Evolutionary conservation across 2,113 vertebrate genomes (phyloP), one percentile per base, ranked within the genome.

Genomic region (Meles meles): DNA sequence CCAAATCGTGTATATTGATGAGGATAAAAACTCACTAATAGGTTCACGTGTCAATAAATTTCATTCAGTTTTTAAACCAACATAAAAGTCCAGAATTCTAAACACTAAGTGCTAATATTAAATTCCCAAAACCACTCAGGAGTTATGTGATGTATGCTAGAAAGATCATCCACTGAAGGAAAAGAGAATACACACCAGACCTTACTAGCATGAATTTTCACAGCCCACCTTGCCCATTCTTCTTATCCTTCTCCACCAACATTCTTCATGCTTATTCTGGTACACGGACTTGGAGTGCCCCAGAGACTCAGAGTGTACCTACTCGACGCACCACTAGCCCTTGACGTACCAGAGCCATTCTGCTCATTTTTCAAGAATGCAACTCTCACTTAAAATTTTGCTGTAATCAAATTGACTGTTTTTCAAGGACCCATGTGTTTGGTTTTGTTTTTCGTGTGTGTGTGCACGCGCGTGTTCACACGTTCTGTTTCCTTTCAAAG

Each of bases 401-500:
- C 29, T 87, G 37, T 94, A 91, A 67, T 69, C 42, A 84, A 39
- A 83, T 29, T 85, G 49, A 90, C 72, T 79, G 65, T 92, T 94
- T 83, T 21, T 89, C 39, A 55, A 88, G 95, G 88, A 89, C 61
- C 31, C 34, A 0, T 72, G 25, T 21, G 13, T 88, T 65, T 17
- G 27, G 4, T 65, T 87, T 93, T 47, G 2, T 13, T 95, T 87
- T 71, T 85, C 69, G 6, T 61, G 29, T 39, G 37, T 55, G n/a
- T 52, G 39, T 87, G 18, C 59, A 2, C 42, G 34, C 4, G 11
- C 5, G 2, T 3, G 2, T n/a, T 27, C 82, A 23, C 29, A 4
- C 27, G 79, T n/a, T 89, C 25, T 47, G 95, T 79, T 98, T 96
- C 76, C 29, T 92, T 6, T 96, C 92, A 85, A 88, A 88, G 76